Base-by-base conservation (phyloP, 2,888 invertebrate species). In the Elegia similella region DNA sequence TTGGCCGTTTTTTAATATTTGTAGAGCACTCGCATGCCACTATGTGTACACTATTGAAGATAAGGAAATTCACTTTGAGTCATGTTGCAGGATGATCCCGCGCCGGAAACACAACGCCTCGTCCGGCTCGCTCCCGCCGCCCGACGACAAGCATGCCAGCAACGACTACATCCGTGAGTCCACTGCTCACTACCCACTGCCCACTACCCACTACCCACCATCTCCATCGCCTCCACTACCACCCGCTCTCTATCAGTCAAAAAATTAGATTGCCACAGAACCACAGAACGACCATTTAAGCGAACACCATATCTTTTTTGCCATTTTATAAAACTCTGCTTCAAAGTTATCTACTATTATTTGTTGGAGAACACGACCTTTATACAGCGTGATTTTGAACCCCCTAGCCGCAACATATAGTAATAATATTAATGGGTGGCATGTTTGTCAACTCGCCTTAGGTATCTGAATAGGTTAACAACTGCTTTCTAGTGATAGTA, bases 141-240 rank as follows among this genome's bases (percentile, higher is more conserved):
- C 78, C 58, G 88, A 89, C 75, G 89, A 88, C 82, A 90, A 89
- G 76, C 80, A 86, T 70, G 91, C 91, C 78, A 91, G 90, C 82
- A 89, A 88, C 69, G 91, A 91, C 75, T 84, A 90, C 77, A 91
- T 90, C 59, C 68, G 90, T 90, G 59, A 87, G 89, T 85, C 65
- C 13, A 48, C 13, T 30, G 17, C 34, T 6, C 46, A 8, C 1
- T 7, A 10, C 7, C 32, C 7, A 15, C 43, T 53, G 55, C 59
- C 23, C 47, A 10, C 8, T 34, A 8, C 57, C 34, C 12, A 34
- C 13, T 29, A 32, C 15, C 32, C 12, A 2, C 47, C 8, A 17
- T 17, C 2, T 8, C 6, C 6, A 17, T 2, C 23, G 10, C 42
- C 12, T 30, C 17, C 15, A 44, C 8, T 30, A 34, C 42, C n/a